phyloP scores from a whole-genome alignment of 2,797 vertebrate species.

The Silurus aristotelis region DNA sequence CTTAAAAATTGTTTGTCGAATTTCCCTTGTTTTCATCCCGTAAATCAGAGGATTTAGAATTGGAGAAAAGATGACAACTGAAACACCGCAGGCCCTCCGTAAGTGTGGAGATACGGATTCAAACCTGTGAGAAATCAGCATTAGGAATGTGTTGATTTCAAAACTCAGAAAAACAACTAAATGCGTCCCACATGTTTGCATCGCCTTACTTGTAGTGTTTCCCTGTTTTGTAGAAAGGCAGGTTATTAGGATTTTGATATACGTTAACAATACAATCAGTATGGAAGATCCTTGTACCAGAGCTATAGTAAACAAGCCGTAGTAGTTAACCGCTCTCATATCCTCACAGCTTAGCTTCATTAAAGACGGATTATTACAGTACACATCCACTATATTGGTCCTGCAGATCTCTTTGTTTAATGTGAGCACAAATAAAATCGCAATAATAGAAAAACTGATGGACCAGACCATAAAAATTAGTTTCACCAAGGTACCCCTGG shows the following conservation, averaged over 20 bases:
- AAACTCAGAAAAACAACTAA: constrained; percentile 10
- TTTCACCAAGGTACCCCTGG: background rate
- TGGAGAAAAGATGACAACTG: background rate
- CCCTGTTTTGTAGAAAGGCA: background rate
- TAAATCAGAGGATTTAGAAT: constrained; percentile 16
- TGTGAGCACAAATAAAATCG: background rate
- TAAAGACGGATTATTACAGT: constrained; percentile 4
- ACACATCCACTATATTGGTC: background rate
- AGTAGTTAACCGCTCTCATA: background rate
- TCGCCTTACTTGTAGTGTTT: background rate
- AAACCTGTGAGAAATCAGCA: constrained; percentile 1
- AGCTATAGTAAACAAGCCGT: background rate
- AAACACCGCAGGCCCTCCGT: background rate
- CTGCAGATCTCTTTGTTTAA: background rate
- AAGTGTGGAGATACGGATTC: background rate
- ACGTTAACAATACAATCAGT: background rate
- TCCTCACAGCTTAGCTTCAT: constrained; percentile 22
- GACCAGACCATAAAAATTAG: background rate
- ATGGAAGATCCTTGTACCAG: background rate
- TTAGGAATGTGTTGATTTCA: background rate
- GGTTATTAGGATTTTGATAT: background rate
- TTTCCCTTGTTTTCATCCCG: background rate
- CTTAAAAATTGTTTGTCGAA: background rate
- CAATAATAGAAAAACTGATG: background rate
- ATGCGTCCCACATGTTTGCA: constrained; percentile 9